Percentiles rank a stretch among this genome's conserved stretches.
Evolutionary conservation across 2,113 vertebrate genomes (phyloP).

Genomic region (Phalacrocorax pelagicus): DNA sequence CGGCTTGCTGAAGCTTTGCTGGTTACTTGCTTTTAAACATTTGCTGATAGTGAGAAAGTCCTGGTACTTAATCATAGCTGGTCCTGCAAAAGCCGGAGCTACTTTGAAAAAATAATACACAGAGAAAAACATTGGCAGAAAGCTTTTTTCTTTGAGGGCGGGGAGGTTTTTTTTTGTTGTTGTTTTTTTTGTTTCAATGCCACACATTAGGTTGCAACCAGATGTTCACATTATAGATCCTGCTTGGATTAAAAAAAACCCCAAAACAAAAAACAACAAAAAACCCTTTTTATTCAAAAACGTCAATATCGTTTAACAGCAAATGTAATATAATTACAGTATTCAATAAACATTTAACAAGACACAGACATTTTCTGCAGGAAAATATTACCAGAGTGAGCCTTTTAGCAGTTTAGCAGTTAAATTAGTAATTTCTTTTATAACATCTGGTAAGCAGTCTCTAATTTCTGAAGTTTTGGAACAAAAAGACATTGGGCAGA

Average conservation of each 20-base stretch:
- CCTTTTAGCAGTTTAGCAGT: conserved; percentile 81
- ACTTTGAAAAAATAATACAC: conserved; percentile 56
- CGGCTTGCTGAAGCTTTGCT: conserved; percentile 49
- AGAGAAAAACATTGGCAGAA: conserved; percentile 21
- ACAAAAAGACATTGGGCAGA: conserved; percentile 65
- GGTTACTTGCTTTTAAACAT: conserved; percentile 63
- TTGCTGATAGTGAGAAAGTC: conserved; percentile 65
- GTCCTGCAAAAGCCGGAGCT: conserved; percentile 38
- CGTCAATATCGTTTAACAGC: conserved; percentile 80
- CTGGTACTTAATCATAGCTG: conserved; percentile 58
- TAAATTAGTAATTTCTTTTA: conserved; percentile 75
- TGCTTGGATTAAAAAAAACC: conserved; percentile 43
- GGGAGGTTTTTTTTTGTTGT: not conserved
- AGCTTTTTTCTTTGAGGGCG: conserved; percentile 40
- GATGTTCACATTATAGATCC: conserved; percentile 70
- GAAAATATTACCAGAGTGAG: conserved; percentile 68
- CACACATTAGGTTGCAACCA: conserved; percentile 67
- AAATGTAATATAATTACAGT: conserved; percentile 77
- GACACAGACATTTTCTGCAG: conserved; percentile 75
- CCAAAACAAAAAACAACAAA: not conserved
- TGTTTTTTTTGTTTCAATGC: conserved; percentile 54
- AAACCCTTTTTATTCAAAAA: conserved; percentile 70
- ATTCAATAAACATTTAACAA: conserved; percentile 82
- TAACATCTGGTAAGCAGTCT: conserved; percentile 83
- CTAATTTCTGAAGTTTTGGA: conserved; percentile 76